Percentiles rank a stretch among this genome's conserved stretches.
Evolutionary conservation across 2,888 invertebrate genomes (phyloP).

Genomic region (Platerodrilus igneus): DNA sequence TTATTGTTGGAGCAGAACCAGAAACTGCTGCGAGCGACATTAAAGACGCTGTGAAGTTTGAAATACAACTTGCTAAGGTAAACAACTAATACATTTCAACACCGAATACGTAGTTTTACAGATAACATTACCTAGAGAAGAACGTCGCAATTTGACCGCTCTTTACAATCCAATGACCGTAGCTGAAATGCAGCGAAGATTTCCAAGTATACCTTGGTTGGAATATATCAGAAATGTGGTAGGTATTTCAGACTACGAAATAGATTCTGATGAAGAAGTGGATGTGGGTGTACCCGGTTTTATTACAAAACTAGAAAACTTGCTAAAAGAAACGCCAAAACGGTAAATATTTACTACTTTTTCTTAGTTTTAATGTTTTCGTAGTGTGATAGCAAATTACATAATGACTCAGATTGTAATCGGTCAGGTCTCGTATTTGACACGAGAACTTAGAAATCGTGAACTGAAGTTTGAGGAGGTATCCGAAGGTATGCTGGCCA

Average conservation of each 20-base stretch:
- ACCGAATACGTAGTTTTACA: slow-evolving; percentile 39
- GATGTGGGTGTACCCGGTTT: slow-evolving; percentile 83
- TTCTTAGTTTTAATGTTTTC: slow-evolving; percentile 9
- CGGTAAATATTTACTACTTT: slow-evolving; percentile 33
- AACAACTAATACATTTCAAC: slow-evolving; percentile 42
- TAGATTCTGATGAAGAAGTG: slow-evolving; percentile 67
- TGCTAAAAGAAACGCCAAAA: slow-evolving; percentile 54
- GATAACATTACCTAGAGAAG: slow-evolving; percentile 83
- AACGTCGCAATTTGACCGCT: slow-evolving; percentile 82
- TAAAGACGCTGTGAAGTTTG: slow-evolving; percentile 76
- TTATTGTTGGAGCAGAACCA: slow-evolving; percentile 76
- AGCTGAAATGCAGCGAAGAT: slow-evolving; percentile 65
- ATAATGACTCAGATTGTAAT: slow-evolving; percentile 51
- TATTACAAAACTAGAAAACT: slow-evolving; percentile 64
- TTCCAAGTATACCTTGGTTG: slow-evolving; percentile 74
- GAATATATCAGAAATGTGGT: slow-evolving; percentile 80
- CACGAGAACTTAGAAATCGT: slow-evolving; percentile 12
- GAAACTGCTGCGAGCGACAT: slow-evolving; percentile 65
- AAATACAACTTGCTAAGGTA: slow-evolving; percentile 87
- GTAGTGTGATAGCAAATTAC: slow-evolving; percentile 51
- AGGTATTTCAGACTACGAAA: slow-evolving; percentile 54
- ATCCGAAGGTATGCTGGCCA: slow-evolving; percentile 10
- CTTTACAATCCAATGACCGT: slow-evolving; percentile 89
- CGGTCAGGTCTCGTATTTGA: slow-evolving; percentile 32
- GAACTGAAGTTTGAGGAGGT: slow-evolving; percentile 12